Evolutionary conservation across 2,113 vertebrate genomes (phyloP), one percentile per base, ranked within the genome.

Genomic region (Coptodon rendalli): DNA sequence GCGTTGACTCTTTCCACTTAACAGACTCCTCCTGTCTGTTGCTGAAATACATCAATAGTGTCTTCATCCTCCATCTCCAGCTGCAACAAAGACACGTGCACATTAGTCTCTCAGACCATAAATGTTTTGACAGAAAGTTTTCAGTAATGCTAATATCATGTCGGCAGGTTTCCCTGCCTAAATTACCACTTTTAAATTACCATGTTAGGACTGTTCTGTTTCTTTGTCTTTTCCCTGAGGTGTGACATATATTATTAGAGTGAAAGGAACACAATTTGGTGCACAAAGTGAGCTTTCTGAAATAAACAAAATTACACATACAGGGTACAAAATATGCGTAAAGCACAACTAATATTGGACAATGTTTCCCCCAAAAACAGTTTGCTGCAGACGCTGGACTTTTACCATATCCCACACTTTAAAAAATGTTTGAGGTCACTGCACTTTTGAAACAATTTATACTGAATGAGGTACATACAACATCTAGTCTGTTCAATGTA

Each of bases 1-100:
- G 36, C 78, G 85, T 68, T 19, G 92, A 86, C 90, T 95, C 81
- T 86, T 79, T 82, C 34, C 24, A 68, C 54, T 91, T 94, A 96
- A 85, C 71, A 94, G 56, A 66, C 80, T 59, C 96, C 96, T 86
- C 96, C 96, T 5, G 96, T 97, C 94, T 97, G 96, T 94, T 97
- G 96, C 85, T 97, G 96, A 94, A 97, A 97, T 94, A 97, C 96
- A 86, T 97, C 96, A 89, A 97, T 97, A 89, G 96, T 97, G 95
- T 97, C 96, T 86, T 97, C 96, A 14, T 97, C 96, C 88, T 97
- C 96, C 96, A 97, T 97, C 93, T 97, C 96, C 93, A 97, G 92
- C 96, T 97, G 93, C 6, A 91, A 90, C 59, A 93, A 40, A 86
- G 3, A 76, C 10, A 83, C 4, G 1, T 24, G 45, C 24, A 86